Conservation (phyloP, 2,797 vertebrate genomes). For the Macropus fuliginosus region DNA sequence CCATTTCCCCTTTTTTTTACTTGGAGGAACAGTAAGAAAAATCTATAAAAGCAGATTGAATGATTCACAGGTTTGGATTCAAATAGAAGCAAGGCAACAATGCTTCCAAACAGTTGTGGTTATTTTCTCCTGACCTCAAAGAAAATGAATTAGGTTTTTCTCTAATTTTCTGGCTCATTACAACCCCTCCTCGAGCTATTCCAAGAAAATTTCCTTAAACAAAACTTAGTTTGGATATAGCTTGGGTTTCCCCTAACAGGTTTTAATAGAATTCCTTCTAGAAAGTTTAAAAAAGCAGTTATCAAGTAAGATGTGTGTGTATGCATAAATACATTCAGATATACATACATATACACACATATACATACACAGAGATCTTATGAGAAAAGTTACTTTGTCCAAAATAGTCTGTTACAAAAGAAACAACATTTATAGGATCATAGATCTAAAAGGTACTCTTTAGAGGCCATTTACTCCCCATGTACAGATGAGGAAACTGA, state of each 20-base stretch:
- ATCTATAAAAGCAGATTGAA: not conserved
- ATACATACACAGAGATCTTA: not conserved
- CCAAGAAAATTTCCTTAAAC: not conserved
- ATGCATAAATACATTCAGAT: not conserved
- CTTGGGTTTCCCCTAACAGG: not conserved
- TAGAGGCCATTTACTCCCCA: not conserved
- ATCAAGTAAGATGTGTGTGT: not conserved
- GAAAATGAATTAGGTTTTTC: not conserved
- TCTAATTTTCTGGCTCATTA: not conserved
- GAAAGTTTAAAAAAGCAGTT: not conserved
- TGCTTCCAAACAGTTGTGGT: not conserved
- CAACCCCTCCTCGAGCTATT: not conserved
- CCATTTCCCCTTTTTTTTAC: not conserved
- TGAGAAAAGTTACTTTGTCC: not conserved
- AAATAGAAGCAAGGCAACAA: not conserved
- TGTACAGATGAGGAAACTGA: constrained; percentile 20
- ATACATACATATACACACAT: not conserved
- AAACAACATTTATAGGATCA: not conserved
- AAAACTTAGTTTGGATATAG: too few relatives aligned
- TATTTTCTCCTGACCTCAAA: not conserved
- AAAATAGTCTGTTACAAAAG: not conserved
- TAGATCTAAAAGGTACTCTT: too few relatives aligned
- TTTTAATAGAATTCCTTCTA: not conserved
- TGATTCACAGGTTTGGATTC: not conserved
- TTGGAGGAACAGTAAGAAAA: not conserved